Evolutionary conservation across 2,797 vertebrate genomes (phyloP).

Genomic region (Fundulus diaphanus): DNA sequence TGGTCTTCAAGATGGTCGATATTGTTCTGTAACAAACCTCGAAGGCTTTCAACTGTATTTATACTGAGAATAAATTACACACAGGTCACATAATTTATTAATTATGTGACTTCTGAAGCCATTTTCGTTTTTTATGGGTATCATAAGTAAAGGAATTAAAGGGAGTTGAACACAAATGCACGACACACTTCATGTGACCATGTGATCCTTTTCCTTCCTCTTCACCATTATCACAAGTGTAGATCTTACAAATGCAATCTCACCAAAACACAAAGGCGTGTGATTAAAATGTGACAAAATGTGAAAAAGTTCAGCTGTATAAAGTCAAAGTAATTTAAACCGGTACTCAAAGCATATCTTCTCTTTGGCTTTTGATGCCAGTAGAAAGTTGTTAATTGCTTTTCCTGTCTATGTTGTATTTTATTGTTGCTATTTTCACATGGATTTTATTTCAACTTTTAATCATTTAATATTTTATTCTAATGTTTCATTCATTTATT

Average conservation of each 20-base stretch:
- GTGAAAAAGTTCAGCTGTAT: background rate
- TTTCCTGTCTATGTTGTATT: too few species aligned
- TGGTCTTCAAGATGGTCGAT: background rate
- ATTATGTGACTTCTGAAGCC: background rate
- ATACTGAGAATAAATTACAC: too few species aligned
- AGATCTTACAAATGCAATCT: background rate
- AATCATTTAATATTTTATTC: too few species aligned
- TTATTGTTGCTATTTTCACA: too few species aligned
- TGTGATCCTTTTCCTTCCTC: background rate
- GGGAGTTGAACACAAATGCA: background rate
- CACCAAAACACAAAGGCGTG: background rate
- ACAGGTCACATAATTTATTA: background rate
- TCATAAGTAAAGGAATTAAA: too few species aligned
- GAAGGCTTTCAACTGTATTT: too few species aligned
- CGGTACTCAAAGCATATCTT: background rate
- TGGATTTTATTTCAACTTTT: too few species aligned
- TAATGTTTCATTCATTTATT: too few species aligned
- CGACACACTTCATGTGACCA: background rate
- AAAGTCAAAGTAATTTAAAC: background rate
- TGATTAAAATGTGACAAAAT: background rate
- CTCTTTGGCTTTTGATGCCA: too few species aligned
- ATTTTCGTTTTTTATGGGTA: background rate
- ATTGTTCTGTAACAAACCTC: background rate
- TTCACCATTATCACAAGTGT: background rate
- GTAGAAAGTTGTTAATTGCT: too few species aligned